Evolutionary conservation across 1,140 invertebrate species (phyloP), one percentile per base, ranked within the genome.

Genomic region (Uloborus diversus): DNA sequence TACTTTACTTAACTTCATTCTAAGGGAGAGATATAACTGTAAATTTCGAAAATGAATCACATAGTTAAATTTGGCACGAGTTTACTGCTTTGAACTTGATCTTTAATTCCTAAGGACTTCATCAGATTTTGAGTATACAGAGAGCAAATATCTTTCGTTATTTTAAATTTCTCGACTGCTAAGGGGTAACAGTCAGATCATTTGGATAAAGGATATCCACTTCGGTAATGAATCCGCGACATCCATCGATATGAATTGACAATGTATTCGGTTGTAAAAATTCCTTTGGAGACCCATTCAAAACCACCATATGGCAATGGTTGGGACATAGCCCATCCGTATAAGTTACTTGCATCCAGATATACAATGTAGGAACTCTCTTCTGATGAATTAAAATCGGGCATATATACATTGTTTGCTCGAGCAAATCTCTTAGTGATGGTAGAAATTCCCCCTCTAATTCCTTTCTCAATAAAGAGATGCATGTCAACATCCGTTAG

Each of bases 41-140:
- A 90, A 85, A 83, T 86, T 88, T 79, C 82, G 69, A 84, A 88
- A 88, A 84, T 89, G 89, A 57, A 89, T 85, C 53, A 87, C 81
- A 84, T 2, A 9, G 33, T 13, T 23, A 81, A 68, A 81, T 49
- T 65, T 13, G 23, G 53, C 2, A 79, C 4, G 2, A 81, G 42
- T 81, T 80, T 81, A 7, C n/a, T 27, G 20, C 14, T 17, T 14
- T 2, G 3, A 42, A 2, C 13, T 11, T 17, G 30, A 9, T 66
- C n/a, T 61, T 42, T 53, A 30, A 25, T 27, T 25, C 1, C 3
- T 4, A 3, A 35, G 20, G 7, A 28, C 33, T 23, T 35, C 27
- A 5, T 23, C 3, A 42, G 37, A 37, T 13, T 9, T 11, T 9
- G 69, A n/a, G n/a, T n/a, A n/a, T n/a, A n/a, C n/a, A n/a, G 57